Conservation (phyloP, 2,888 invertebrate genomes). For the Malachius bipustulatus region DNA sequence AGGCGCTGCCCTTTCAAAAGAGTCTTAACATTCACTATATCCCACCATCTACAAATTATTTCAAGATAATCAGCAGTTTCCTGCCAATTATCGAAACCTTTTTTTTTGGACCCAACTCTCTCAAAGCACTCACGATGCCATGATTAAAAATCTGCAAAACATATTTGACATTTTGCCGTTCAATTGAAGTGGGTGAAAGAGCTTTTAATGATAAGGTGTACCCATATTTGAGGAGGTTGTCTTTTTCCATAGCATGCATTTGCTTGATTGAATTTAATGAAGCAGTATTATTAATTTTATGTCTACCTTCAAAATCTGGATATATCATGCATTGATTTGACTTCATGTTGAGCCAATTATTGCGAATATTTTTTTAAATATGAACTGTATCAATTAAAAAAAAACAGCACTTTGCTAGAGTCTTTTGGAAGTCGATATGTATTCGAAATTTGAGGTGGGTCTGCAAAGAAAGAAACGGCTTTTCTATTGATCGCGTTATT, state of each 20-base stretch:
- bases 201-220: slow-evolving; percentile 8
- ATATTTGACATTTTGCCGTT: slow-evolving; percentile 9
- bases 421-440: slow-evolving; percentile 8
- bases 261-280: slow-evolving; percentile 1
- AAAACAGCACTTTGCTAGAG: slow-evolving; percentile 6
- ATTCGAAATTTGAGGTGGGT: background rate
- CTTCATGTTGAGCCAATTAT: background rate
- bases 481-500: slow-evolving; percentile 17
- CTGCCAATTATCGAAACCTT: background rate
- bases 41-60: slow-evolving; percentile 7
- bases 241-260: slow-evolving; percentile 7
- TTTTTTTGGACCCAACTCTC: background rate
- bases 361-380: slow-evolving; percentile 6
- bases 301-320: slow-evolving; percentile 9
- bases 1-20: slow-evolving; percentile 6
- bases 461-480: slow-evolving; percentile 15
- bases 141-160: slow-evolving; percentile 7
- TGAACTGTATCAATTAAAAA: slow-evolving; percentile 8
- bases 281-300: no score
- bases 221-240: slow-evolving; percentile 9
- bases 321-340: slow-evolving; percentile 7
- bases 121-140: slow-evolving; percentile 4
- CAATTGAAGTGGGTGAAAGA: slow-evolving; percentile 5
- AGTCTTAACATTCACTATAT: slow-evolving; percentile 9
- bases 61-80: no score